Base-by-base conservation (phyloP, 2,797 vertebrate species). In the Poecilia wingei region DNA sequence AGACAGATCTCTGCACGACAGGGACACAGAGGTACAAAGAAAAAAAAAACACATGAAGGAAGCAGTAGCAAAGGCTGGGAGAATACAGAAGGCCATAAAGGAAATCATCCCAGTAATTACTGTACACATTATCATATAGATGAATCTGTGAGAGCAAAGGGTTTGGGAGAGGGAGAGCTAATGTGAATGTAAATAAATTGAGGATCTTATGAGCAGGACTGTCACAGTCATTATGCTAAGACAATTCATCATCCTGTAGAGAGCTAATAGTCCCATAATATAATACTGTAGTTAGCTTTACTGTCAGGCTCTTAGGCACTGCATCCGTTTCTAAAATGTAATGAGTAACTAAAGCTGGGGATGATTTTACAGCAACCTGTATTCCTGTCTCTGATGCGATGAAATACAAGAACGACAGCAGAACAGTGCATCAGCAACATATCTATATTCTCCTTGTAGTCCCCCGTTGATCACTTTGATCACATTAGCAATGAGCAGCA, bases 1-100 rank as follows among this genome's bases (percentile, higher is more conserved):
- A 99, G 96, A 89, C 98, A 99, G 89, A 99, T 99, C 90, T 99
- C 98, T 99, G 93, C 33, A 59, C 8, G 77, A 55, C 72, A 72
- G 71, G 69, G 74, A 80, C 3, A 76, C 36, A 77, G 33, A 69
- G 41, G 77, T 28, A 79, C 25, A 77, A 66, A 80, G 72, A 51
- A 45, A 82, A 47, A 41, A 41, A 41, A 41, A 41, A 81, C 46
- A 73, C 41, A 64, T 81, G 9, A 79, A 82, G 25, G 55, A 75
- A 75, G 53, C 59, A 22, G 47, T 8, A 41, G 71, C 28, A 49
- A 49, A 46, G n/a, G 79, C 71, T 46, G 68, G 55, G 55, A 84
- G 74, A 73, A 16, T 71, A 70, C 74, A 88, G 39, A 82, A 36
- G 43, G 70, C 79, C 61, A 76, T 47, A 59, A 77, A 78, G 55